phyloP scores from a whole-genome alignment of 2,888 invertebrate species.

The Lithophane ornitopus region DNA sequence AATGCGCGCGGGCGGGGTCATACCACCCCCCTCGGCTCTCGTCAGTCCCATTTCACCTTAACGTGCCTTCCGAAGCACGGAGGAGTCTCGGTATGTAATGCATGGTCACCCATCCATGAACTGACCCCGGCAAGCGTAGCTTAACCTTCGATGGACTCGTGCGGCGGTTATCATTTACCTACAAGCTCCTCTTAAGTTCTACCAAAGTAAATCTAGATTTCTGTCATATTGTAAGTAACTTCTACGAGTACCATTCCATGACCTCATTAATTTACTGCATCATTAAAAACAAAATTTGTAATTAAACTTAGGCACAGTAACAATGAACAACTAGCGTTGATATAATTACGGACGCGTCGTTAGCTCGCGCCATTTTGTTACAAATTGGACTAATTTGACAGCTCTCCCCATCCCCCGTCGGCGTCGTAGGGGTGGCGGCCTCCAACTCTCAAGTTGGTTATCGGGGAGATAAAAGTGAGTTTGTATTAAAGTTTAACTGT shows the following conservation, averaged over 20 bases:
- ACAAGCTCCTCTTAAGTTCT: no score
- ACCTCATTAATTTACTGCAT: not conserved
- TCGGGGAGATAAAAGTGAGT: conserved; percentile 27
- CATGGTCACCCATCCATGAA: no score
- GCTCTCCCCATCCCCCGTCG: conserved; percentile 27
- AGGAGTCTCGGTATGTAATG: no score
- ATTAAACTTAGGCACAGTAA: conserved; percentile 40
- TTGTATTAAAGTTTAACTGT: conserved; percentile 33
- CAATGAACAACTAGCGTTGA: conserved; percentile 45
- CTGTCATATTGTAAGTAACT: not conserved
- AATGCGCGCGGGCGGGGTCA: no score
- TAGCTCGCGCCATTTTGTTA: conserved; percentile 74
- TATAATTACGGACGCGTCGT: conserved; percentile 69
- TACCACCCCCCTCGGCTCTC: no score
- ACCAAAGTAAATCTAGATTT: not conserved
- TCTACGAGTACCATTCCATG: not conserved
- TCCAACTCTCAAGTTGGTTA: conserved; percentile 17
- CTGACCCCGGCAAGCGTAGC: no score
- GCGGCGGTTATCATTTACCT: no score
- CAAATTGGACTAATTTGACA: conserved; percentile 82
- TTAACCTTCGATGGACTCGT: no score
- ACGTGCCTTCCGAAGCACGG: not conserved
- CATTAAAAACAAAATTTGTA: not conserved
- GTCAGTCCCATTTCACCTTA: no score
- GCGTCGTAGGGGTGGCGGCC: not conserved